Conservation (phyloP, 64 coral and sea anemone genomes). For the Montipora cactus region DNA sequence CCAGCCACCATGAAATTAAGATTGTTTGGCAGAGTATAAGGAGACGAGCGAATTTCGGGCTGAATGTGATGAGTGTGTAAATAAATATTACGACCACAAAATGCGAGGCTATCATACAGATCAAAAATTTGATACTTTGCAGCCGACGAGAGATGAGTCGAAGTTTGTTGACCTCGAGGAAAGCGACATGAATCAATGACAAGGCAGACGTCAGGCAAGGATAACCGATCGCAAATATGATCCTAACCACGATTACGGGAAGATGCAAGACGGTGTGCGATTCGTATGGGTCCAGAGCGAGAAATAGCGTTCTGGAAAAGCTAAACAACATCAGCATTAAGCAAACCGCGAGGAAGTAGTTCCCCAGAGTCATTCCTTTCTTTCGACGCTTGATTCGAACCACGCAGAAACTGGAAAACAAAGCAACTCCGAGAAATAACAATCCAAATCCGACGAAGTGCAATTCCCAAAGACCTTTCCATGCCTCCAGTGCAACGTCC, state of each 20-base stretch:
- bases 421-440: slow-evolving; percentile 41
- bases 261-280: slow-evolving; percentile 61
- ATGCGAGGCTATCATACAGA: slow-evolving; percentile 62
- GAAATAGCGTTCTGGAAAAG: slow-evolving; percentile 59
- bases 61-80: slow-evolving; percentile 71
- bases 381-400: slow-evolving; percentile 47
- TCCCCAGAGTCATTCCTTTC: slow-evolving; percentile 61
- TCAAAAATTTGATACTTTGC: slow-evolving; percentile 85
- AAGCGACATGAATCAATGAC: slow-evolving; percentile 86
- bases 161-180: slow-evolving; percentile 83
- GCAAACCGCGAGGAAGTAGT: slow-evolving; percentile 79
- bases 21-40: slow-evolving; percentile 83
- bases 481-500: slow-evolving; percentile 45
- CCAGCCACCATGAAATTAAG: slow-evolving; percentile 78
- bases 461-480: slow-evolving; percentile 78
- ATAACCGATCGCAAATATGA: slow-evolving; percentile 82
- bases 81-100: slow-evolving; percentile 70
- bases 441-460: slow-evolving; percentile 80
- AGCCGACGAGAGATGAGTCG: slow-evolving; percentile 60
- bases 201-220: slow-evolving; percentile 79
- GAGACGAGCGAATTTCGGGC: slow-evolving; percentile 68
- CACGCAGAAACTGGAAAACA: slow-evolving; percentile 70
- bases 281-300: slow-evolving; percentile 77
- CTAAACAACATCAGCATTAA: slow-evolving; percentile 79
- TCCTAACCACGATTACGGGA: slow-evolving; percentile 63